Base-by-base conservation (phyloP, 2,797 vertebrate species). In the Perodicticus potto region DNA sequence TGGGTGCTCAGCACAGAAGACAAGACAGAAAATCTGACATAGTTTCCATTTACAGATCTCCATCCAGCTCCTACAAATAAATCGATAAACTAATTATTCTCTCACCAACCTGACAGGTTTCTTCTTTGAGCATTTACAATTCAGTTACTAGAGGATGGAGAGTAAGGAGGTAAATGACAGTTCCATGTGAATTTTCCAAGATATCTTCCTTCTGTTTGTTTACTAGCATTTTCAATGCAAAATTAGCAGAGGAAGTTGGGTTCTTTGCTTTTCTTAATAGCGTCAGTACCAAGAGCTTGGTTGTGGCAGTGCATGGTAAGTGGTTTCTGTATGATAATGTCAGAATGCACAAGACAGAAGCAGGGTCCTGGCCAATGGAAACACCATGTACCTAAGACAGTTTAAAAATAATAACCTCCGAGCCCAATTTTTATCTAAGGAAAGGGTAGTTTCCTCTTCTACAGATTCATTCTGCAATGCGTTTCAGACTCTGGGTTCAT, bases 151-250 rank as follows among this genome's bases (percentile, higher is more conserved):
- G 59, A 91, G 77, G 72, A 74, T 72, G 67, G 59, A 91, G 40
- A 95, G 59, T 74, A 10, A 77, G 92, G 97, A 94, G 86, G 80
- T 92, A 65, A 40, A 97, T 65, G 32, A 13, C 32, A 70, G 70
- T 89, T 95, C 81, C 65, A 74, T 88, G 63, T 86, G 89, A 7
- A 3, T 89, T 95, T 92, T 87, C 94, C 32, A 96, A 91, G 91
- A 92, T 89, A 89, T 65, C 77, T 22, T 7, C 78, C 91, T 97
- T 96, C 86, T 14, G 1, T 91, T 87, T 93, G 45, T 97, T 98
- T 95, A 96, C 91, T 97, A 97, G 82, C 82, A 93, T 96, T 97
- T 97, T 96, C 95, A 93, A 29, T 97, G 94, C 96, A 96, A 92
- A 96, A 87, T 7, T 2, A 96, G 96, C 92, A 90, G 91, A 87